Evolutionary conservation across 2,888 invertebrate species (phyloP).

Genomic region (Cryptosula pallasiana): DNA sequence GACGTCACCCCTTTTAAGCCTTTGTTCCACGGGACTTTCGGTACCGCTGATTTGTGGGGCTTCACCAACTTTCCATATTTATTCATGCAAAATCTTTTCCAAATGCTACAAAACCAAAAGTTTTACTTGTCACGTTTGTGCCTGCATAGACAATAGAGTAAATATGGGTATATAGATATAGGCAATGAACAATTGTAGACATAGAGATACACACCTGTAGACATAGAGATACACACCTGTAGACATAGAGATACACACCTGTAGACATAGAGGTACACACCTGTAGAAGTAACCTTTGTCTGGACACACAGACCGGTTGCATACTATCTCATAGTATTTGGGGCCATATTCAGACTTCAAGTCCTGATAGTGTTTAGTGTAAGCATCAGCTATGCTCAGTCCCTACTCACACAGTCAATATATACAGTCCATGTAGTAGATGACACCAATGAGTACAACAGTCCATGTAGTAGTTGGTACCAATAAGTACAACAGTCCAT

Average conservation of each 20-base stretch:
- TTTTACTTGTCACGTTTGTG: too few relatives aligned
- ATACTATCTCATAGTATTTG: not conserved
- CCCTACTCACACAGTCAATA: not conserved
- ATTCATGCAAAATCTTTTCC: not conserved
- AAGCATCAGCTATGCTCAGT: slow-evolving; percentile 5
- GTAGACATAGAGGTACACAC: not conserved
- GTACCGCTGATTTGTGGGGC: slow-evolving; percentile 1
- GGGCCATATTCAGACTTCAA: slow-evolving; percentile 9
- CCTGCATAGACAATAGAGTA: too few relatives aligned
- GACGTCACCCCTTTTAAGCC: slow-evolving; percentile 7
- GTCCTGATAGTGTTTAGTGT: slow-evolving; percentile 6
- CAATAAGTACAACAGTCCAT: too few relatives aligned
- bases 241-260: not conserved
- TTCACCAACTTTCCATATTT: not conserved
- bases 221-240: too few relatives aligned
- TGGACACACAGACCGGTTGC: not conserved
- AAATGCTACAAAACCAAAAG: not conserved
- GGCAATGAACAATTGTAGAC: too few relatives aligned
- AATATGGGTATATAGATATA: too few relatives aligned
- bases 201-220: too few relatives aligned
- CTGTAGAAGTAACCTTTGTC: slow-evolving; percentile 21
- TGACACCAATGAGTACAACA: too few relatives aligned
- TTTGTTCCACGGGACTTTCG: slow-evolving; percentile 20
- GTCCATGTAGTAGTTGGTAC: too few relatives aligned
- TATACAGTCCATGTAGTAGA: too few relatives aligned